Conservation (phyloP, 2,113 vertebrate species). For the Xiphias gladius region DNA sequence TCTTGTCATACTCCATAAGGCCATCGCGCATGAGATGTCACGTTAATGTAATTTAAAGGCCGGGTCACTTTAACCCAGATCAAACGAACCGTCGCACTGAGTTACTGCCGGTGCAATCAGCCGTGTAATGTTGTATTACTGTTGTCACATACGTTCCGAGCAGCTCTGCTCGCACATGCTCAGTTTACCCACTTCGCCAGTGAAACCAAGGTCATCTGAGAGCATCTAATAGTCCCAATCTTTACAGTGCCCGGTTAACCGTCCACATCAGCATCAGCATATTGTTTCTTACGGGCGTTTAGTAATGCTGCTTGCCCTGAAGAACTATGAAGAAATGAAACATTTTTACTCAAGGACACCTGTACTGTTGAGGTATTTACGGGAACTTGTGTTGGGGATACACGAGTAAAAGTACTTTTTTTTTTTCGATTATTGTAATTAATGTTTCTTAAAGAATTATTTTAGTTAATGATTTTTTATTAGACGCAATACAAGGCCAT, state of each 20-base stretch:
- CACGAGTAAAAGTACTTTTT: background rate
- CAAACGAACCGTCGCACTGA: conserved; percentile 16
- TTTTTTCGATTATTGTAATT: background rate
- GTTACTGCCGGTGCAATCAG: conserved; percentile 17
- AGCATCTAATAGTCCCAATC: background rate
- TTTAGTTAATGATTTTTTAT: background rate
- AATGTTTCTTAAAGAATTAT: background rate
- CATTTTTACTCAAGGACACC: background rate
- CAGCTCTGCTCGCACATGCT: background rate
- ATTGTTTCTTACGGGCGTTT: background rate
- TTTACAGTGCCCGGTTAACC: conserved; percentile 1
- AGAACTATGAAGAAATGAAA: background rate
- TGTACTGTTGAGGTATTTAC: background rate
- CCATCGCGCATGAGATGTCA: background rate
- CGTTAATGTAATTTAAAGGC: conserved; percentile 3
- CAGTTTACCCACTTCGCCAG: background rate
- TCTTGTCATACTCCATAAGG: background rate
- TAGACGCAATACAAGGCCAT: no score
- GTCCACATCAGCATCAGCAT: background rate
- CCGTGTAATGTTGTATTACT: background rate
- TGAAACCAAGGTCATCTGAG: conserved; percentile 10
- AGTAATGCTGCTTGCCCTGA: background rate
- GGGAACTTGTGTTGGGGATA: background rate
- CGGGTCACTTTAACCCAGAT: conserved; percentile 10
- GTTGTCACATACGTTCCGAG: conserved; percentile 18